Base-by-base conservation (phyloP, 2,797 vertebrate genomes). In the Ciconia nigra region DNA sequence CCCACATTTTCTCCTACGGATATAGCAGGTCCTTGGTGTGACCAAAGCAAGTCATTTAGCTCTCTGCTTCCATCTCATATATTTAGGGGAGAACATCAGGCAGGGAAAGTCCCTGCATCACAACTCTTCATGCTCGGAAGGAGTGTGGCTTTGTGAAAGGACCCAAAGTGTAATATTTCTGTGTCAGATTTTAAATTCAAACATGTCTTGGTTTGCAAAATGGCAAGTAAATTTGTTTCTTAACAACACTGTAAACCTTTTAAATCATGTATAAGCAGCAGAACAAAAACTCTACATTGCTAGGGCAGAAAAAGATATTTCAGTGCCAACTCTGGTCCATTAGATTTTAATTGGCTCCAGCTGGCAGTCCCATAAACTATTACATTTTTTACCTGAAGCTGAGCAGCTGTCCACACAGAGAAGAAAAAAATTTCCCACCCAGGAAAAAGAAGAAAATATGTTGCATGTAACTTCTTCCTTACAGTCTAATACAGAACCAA, bases 291-390 rank as follows among this genome's bases (percentile, higher is more conserved):
- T 52, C 47, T 66, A 47, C 35, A 65, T 47, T 87, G 46, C 58
- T 65, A 62, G 47, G 51, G 54, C 65, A 96, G 72, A 94, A 74
- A 61, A 83, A 81, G 61, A 33, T 86, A 88, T 76, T 94, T 92
- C 92, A 91, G 85, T 92, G 72, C 87, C 70, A 94, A 24, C 70
- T 76, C 76, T 91, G 87, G 85, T 62, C 95, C 83, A 88, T 96
- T 93, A 94, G 93, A 95, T 84, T 96, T 93, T 97, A 97, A 96
- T 93, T 95, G 89, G 76, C 85, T 96, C 89, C 94, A 97, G 93
- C 87, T 96, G 94, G 92, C 61, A 94, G 72, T 51, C 82, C 76
- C 87, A 92, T 69, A 92, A 96, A 94, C 69, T 69, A 13, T 33
- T 91, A 81, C 31, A 37, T 73, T 92, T 93, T 94, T 95, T 59